Conservation (phyloP, 2,797 vertebrate species). For the Galagoides demidoff region DNA sequence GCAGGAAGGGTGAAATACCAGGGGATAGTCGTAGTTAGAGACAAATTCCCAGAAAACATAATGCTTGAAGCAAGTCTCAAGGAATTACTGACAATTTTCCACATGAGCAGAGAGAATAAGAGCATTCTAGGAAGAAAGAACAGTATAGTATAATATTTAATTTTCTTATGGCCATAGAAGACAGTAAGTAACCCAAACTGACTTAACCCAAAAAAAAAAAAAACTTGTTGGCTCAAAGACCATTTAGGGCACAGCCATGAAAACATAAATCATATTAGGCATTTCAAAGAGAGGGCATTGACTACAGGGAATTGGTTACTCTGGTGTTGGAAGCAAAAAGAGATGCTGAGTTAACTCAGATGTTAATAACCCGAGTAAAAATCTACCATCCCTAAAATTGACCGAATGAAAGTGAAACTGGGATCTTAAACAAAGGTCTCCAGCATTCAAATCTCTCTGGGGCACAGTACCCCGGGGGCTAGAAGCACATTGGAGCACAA, state of each 20-base stretch:
- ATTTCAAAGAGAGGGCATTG: neutral
- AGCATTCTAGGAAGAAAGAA: neutral
- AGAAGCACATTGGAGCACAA: neutral
- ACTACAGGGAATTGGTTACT: neutral
- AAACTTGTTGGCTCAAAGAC: neutral
- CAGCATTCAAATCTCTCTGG: neutral
- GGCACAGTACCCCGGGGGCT: neutral
- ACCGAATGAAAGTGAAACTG: neutral
- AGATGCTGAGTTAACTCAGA: neutral
- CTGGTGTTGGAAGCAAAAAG: neutral
- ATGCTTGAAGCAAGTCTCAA: neutral
- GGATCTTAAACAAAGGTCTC: neutral
- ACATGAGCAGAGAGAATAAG: neutral
- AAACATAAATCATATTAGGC: neutral
- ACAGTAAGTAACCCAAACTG: neutral
- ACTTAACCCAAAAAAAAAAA: neutral
- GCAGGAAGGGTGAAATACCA: neutral
- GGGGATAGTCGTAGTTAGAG: neutral
- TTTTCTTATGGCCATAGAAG: neutral
- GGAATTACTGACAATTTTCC: constrained; percentile 18
- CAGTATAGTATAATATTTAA: neutral
- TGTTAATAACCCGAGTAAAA: neutral
- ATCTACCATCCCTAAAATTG: neutral
- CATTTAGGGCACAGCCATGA: neutral
- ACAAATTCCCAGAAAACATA: neutral